Conservation (phyloP, 2,113 vertebrate species). For the Lepus timidus region DNA sequence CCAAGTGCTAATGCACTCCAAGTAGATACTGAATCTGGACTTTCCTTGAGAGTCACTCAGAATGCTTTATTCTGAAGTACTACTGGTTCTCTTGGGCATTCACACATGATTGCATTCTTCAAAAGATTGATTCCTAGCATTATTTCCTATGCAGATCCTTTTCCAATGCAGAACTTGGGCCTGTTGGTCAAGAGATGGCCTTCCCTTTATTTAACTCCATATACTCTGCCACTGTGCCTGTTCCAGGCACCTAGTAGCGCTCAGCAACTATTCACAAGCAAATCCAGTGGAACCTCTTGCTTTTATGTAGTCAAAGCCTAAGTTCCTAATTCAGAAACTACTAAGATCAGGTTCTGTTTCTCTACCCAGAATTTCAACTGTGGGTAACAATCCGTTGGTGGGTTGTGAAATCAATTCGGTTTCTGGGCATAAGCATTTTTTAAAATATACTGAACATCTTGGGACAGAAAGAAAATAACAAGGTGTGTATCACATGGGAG, state of each 20-base stretch:
- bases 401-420: background rate
- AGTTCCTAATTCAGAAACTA: background rate
- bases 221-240: background rate
- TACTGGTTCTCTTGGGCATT: background rate
- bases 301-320: background rate
- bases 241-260: background rate
- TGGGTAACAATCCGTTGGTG: background rate
- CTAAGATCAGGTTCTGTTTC: background rate
- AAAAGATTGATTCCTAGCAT: background rate
- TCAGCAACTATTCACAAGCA: background rate
- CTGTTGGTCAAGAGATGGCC: background rate
- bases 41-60: conserved; percentile 31
- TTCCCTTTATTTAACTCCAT: conserved; percentile 10
- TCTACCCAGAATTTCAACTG: background rate
- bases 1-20: conserved; percentile 59
- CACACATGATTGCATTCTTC: background rate
- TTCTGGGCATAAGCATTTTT: background rate
- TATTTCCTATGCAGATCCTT: background rate
- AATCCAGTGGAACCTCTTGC: background rate
- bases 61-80: conserved; percentile 36
- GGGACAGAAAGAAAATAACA: conserved; percentile 5
- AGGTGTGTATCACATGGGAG: background rate
- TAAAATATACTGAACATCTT: background rate
- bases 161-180: background rate
- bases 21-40: conserved; percentile 30